Conservation (phyloP, 2,113 vertebrate species). For the Physeter macrocephalus region DNA sequence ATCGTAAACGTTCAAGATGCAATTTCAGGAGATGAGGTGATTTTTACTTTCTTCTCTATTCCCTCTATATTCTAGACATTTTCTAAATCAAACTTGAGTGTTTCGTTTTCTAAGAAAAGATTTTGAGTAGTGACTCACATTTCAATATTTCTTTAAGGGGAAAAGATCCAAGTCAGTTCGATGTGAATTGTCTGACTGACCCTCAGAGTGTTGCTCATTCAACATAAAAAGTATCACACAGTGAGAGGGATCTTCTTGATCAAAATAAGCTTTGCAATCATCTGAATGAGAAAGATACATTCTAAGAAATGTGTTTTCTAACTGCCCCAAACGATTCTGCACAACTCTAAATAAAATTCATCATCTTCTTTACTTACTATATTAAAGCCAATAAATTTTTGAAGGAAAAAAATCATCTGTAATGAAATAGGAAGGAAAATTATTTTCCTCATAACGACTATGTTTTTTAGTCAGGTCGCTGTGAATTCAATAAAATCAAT, state of each 20-base stretch:
- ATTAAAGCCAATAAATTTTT: constrained; percentile 62
- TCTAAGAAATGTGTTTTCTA: constrained; percentile 21
- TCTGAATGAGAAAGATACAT: constrained; percentile 26
- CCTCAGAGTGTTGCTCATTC: background rate
- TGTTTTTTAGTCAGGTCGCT: constrained; percentile 63
- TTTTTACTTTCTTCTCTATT: constrained; percentile 15
- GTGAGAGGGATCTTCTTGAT: background rate
- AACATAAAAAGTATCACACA: background rate
- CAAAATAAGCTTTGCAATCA: constrained; percentile 4
- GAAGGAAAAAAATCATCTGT: constrained; percentile 35
- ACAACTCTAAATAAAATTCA: constrained; percentile 55
- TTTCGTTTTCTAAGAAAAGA: background rate
- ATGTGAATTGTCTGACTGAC: background rate
- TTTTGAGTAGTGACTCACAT: background rate
- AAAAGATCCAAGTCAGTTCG: background rate
- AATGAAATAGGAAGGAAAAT: constrained; percentile 64
- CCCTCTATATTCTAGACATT: background rate
- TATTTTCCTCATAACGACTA: constrained; percentile 61
- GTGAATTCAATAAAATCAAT: constrained; percentile 62
- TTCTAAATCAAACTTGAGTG: background rate
- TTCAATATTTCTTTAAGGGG: constrained; percentile 12
- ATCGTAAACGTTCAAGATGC: background rate
- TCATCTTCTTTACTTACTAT: constrained; percentile 33
- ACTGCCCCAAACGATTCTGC: constrained; percentile 29
- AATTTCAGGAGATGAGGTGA: background rate